phyloP scores from a whole-genome alignment of 2,113 vertebrate species.

The Callionymus lyra region DNA sequence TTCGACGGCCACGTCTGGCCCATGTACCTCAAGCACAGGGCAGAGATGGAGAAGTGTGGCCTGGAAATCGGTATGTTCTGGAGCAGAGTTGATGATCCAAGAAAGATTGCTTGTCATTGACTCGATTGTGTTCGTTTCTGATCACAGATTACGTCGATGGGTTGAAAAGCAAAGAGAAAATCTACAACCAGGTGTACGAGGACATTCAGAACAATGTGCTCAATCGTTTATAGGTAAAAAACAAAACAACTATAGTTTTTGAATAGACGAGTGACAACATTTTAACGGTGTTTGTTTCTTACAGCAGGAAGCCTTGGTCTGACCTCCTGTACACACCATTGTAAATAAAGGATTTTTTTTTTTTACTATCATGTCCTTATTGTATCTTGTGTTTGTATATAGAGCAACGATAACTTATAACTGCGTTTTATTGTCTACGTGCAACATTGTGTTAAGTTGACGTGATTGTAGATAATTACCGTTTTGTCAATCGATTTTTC shows the following conservation, averaged over 20 bases:
- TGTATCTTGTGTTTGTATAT: conserved; percentile 25
- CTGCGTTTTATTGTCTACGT: conserved; percentile 21
- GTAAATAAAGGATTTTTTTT: conserved; percentile 61
- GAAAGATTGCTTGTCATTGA: not conserved
- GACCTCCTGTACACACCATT: conserved; percentile 52
- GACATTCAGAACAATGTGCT: conserved; percentile 71
- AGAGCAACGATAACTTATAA: conserved; percentile 56
- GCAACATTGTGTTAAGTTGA: conserved; percentile 6
- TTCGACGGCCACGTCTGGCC: conserved; percentile 79
- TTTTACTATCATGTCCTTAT: conserved; percentile 13
- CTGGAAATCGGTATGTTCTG: conserved; percentile 57
- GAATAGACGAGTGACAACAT: not conserved
- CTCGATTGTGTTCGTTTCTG: not conserved
- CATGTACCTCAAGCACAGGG: conserved; percentile 73
- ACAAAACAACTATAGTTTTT: not conserved
- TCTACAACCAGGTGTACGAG: conserved; percentile 67
- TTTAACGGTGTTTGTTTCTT: conserved; percentile 20
- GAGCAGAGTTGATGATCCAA: not conserved
- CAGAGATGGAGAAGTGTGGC: conserved; percentile 56
- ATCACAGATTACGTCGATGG: conserved; percentile 68
- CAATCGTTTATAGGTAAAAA: conserved; percentile 72
- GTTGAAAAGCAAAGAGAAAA: conserved; percentile 63
- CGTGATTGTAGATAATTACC: conserved; percentile 7
- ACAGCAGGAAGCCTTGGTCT: conserved; percentile 48
- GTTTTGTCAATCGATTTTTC: conserved; percentile 7